Base-by-base conservation (phyloP, 2,888 invertebrate genomes). In the Eupithecia exiguata region DNA sequence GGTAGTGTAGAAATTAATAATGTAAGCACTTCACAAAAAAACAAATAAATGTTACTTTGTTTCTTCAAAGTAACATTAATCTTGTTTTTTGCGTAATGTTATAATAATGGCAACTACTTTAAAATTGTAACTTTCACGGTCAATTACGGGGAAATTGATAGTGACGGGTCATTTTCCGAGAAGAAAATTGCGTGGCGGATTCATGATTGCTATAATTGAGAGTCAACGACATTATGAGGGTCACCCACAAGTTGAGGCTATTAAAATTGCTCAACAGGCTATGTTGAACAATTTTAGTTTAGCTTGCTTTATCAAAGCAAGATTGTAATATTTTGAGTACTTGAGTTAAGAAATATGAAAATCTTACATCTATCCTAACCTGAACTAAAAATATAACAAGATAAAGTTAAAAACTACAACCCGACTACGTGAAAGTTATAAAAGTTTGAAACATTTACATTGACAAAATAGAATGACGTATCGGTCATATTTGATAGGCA, bases 201-300 rank as follows among this genome's bases (percentile, higher is more conserved):
- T 38, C 69, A 21, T 62, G 62, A 70, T 75, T 70, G 35, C 63
- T 35, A 53, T 61, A 69, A 75, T 72, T 68, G 10, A 62, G 61
- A 74, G 68, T 61, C 58, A 9, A 53, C 30, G 58, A 58, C 68
- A 66, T 67, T 61, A 71, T 40, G 18, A 67, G 40, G 68, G 40
- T 67, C 70, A 67, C 58, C 18, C n/a, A 70, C 62, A 68, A 36
- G 25, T 40, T 74, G 46, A 18, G 21, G 69, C 43, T 66, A 62
- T 71, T 69, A 69, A 66, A 71, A 69, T 67, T 61, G 49, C 74
- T 66, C 67, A 30, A 67, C 21, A 21, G 16, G 25, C 21, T 25
- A 21, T 21, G 21, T 49, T 21, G 10, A 53, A 49, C 10, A 49
- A 49, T 49, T 49, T 49, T 9, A n/a, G 53, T 5, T 53, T 49